Base-by-base conservation (phyloP, 2,113 vertebrate species). In the Gulo gulo region DNA sequence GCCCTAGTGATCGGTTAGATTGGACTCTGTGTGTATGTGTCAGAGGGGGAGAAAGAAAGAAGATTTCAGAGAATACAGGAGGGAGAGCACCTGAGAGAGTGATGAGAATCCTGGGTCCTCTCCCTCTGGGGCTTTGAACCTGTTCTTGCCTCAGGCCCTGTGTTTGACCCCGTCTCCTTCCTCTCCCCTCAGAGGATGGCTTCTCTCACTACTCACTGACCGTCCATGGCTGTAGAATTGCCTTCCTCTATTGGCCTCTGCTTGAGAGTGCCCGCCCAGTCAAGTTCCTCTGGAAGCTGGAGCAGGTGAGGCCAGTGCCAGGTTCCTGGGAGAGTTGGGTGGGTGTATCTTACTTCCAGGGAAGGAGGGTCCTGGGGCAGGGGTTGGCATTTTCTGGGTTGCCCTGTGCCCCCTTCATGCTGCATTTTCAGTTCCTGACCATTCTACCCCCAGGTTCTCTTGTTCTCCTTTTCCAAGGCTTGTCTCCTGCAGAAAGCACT, bases 201-300 rank as follows among this genome's bases (percentile, higher is more conserved):
- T 99, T 99, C 98, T 99, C 99, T 0, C 99, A 99, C 99, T 99
- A 99, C 97, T 99, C 99, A 0, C 99, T 99, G 96, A 99, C 99
- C 0, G 99, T 99, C 94, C 99, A 99, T 0, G 99, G 99, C 98
- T 99, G 99, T 97, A 99, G 99, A 52, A 99, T 99, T 57, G 99
- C 99, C 88, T 99, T 99, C 95, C 99, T 99, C 97, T 99, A 99
- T 98, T 99, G 99, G 99, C 99, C 99, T 0, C 98, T 99, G 91
- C 99, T 99, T 82, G 99, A 99, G 7, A 99, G 99, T 0, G 99
- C 99, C 0, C 99, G 99, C 50, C 99, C 99, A 0, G 99, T 99
- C 98, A 99, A 99, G 98, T 99, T 99, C 98, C 99, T 99, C 94
- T 99, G 99, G 99, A 99, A 99, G 98, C 98, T 99, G 96, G 99